Evolutionary conservation across 2,888 invertebrate genomes (phyloP), one percentile per base, ranked within the genome.

Genomic region (Ashinkailepas kermadecensis): DNA sequence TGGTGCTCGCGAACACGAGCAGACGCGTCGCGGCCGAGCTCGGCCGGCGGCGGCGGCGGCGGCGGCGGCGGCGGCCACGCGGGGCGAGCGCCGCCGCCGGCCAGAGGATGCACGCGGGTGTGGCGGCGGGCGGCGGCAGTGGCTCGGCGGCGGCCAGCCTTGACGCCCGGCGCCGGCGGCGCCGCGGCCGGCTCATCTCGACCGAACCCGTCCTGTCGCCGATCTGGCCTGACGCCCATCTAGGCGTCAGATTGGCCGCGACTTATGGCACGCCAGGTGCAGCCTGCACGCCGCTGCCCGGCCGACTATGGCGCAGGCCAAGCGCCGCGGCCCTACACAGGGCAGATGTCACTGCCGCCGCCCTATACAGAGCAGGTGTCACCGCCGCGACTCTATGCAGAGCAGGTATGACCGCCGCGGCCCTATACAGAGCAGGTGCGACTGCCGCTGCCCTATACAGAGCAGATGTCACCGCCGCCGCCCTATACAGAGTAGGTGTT

Each of bases 131-230:
- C 39, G 70, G 39, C 70, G 39, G 39, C 18, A 7, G 18, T 70
- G 39, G 39, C 39, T 70, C 70, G 39, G 64, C 54, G 54, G 10
- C 9, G 54, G 7, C 2, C 67, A 70, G 74, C 74, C 74, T 74
- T 74, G 74, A 64, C 64, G 70, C 70, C 39, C 39, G 39, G 25
- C 70, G 74, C 74, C 74, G 18, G 74, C 9, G 74, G 65, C 65
- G 65, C n/a, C 10, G 74, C 56, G 74, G 56, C 18, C 54, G 74
- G 18, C 54, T n/a, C 74, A 25, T 74, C 74, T 13, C n/a, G 54
- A 6, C 39, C 74, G 8, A 11, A 21, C 74, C 1, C 54, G 21
- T 54, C 21, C 74, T 56, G 65, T n/a, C 67, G 8, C 18, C 70
- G 64, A n/a, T 64, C 11, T 21, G 56, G 10, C 74, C 54, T 21